Evolutionary conservation across 2,113 vertebrate genomes (phyloP), one percentile per base, ranked within the genome.

Genomic region (Caranx melampygus): DNA sequence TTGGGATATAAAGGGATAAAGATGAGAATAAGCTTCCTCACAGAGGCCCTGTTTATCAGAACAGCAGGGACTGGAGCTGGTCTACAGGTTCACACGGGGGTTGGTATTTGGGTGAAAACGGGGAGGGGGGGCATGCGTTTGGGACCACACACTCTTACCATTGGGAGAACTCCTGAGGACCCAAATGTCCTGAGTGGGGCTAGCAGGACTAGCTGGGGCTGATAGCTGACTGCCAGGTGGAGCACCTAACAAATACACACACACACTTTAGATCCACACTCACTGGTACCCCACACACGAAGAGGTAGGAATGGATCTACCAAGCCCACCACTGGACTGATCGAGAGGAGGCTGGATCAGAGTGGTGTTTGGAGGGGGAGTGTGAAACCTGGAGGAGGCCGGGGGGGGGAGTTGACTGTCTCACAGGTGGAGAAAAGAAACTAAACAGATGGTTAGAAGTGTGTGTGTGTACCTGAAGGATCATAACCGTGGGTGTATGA

Each of bases 121-220:
- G 1, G 35, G 70, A 61, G 4, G 58, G 60, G 16, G 21, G 1
- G 35, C 72, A 62, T 31, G 83, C 3, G 51, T 54, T 78, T 18
- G 78, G 88, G 88, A 60, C 44, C 86, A 89, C 77, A 92, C 89
- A 86, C 84, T 92, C 95, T 95, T 95, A 95, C 95, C 95, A 86
- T 86, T 79, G 81, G 92, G 90, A 69, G 91, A 88, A 57, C 87
- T 93, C 91, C 94, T 94, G 87, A 95, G 94, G 86, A 95, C 93
- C 95, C 95, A 95, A 83, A 95, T 91, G 83, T 95, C 94, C 90
- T 93, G 91, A 92, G 81, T 83, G 78, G 91, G 81, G 84, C 81
- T 92, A 91, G 87, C 82, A 87, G 91, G 89, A 88, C 88, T 89
- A 92, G 86, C 88, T 85, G 90, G 86, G 89, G 79, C 69, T 86